phyloP scores from a whole-genome alignment of 2,888 invertebrate genomes.

The Euproctis similis region DNA sequence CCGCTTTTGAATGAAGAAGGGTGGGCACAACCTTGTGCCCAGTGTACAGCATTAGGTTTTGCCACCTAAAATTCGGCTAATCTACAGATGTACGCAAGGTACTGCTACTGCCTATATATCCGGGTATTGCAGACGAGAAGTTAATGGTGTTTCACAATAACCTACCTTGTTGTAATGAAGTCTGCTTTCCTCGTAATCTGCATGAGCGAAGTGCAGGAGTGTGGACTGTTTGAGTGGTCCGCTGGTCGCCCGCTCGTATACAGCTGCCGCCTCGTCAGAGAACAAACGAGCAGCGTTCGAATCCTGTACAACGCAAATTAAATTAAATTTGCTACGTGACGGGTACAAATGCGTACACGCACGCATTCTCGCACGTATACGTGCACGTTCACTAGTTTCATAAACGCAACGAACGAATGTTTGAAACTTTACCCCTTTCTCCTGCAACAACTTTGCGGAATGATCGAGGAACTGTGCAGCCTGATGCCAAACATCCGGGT shows the following conservation, averaged over 20 bases:
- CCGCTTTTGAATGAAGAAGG: no score
- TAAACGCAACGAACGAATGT: no score
- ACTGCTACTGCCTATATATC: no score
- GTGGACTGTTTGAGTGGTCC: conserved; percentile 93
- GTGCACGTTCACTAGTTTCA: no score
- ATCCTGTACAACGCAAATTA: conserved; percentile 79
- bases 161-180: conserved; percentile 93
- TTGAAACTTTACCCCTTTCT: conserved; percentile 91
- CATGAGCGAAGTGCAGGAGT: conserved; percentile 97
- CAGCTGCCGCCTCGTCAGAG: conserved; percentile 94
- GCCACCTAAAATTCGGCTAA: no score
- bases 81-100: no score
- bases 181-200: conserved; percentile 98
- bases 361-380: no score
- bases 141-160: neutral
- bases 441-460: conserved; percentile 93
- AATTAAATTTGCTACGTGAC: no score
- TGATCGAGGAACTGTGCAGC: conserved; percentile 97
- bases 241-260: conserved; percentile 94
- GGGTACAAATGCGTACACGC: no score
- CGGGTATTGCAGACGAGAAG: neutral
- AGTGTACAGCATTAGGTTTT: no score
- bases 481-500: conserved; percentile 99
- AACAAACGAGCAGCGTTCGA: conserved; percentile 94
- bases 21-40: no score